phyloP scores from a whole-genome alignment of 92 coral and sea anemone genomes.

The Heteractis magnifica region DNA sequence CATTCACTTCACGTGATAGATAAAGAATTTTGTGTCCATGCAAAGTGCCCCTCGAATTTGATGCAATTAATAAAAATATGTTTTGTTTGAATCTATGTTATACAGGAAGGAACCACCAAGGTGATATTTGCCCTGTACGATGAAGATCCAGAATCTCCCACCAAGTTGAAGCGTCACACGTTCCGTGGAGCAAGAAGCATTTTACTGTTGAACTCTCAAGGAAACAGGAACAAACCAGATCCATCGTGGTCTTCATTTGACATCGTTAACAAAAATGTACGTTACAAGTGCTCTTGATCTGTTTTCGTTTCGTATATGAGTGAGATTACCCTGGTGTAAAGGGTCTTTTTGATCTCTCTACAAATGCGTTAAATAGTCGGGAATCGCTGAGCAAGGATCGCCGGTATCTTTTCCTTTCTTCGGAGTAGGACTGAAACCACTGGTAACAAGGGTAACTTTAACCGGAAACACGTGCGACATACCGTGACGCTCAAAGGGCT shows the following conservation, averaged over 20 bases:
- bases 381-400: too few species aligned
- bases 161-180: constrained; percentile 25
- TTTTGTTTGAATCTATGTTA: not conserved
- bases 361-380: too few species aligned
- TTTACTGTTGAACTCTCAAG: constrained; percentile 43
- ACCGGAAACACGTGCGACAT: not conserved
- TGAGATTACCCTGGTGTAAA: too few species aligned
- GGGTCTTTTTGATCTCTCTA: too few species aligned
- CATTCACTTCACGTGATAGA: too few species aligned
- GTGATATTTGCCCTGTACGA: constrained; percentile 46
- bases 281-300: not conserved
- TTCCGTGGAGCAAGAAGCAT: constrained; percentile 43
- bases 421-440: too few species aligned
- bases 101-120: constrained; percentile 54
- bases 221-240: constrained; percentile 21
- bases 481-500: not conserved
- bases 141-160: constrained; percentile 28
- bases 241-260: constrained; percentile 21
- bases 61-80: too few species aligned
- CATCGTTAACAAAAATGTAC: constrained; percentile 15
- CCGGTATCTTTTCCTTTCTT: too few species aligned
- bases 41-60: too few species aligned
- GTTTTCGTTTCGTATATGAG: too few species aligned
- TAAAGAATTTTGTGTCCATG: too few species aligned
- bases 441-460: too few species aligned